A percentile compares a stretch with the other conserved stretches of the same genome.
These are phyloP conservation scores for Sweltsa coloradensis DNA, from an alignment of 1,140 invertebrate genomes.

Conservation along the genomic window DNA sequence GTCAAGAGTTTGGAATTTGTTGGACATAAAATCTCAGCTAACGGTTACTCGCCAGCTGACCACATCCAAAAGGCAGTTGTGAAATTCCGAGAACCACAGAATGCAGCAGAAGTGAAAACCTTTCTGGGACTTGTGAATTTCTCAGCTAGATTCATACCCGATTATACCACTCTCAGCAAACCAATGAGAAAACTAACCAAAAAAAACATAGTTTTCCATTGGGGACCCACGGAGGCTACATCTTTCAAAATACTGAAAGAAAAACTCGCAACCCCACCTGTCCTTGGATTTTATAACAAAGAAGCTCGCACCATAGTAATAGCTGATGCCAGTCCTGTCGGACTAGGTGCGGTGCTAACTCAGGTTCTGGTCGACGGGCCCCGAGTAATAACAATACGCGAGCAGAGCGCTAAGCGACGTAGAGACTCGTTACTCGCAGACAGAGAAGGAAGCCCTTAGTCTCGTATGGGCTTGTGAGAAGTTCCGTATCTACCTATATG, in stretches of 20 bases:
- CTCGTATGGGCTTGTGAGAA: constrained; percentile 25
- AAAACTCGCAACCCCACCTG: not conserved
- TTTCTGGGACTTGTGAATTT: not conserved
- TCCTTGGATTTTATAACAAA: not conserved
- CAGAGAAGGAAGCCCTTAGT: constrained; percentile 29
- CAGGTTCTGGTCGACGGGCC: constrained; percentile 17
- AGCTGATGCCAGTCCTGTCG: constrained; percentile 33
- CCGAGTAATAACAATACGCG: constrained; percentile 25
- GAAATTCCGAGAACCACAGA: not conserved
- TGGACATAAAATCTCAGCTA: too few relatives aligned
- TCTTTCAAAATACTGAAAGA: not conserved
- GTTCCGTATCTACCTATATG: constrained; percentile 25
- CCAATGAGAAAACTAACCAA: not conserved
- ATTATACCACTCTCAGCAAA: not conserved
- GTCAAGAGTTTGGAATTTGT: too few relatives aligned
- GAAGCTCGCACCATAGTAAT: constrained; percentile 22
- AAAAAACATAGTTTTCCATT: not conserved
- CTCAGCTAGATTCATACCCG: not conserved
- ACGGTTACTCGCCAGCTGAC: too few relatives aligned
- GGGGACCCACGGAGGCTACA: not conserved
- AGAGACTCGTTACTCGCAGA: constrained; percentile 29
- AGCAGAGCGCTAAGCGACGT: constrained; percentile 26
- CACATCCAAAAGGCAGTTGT: not conserved
- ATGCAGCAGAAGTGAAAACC: not conserved
- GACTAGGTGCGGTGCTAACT: constrained; percentile 26